Conservation (phyloP, 1,140 invertebrate species). For the Trichonephila clavata region DNA sequence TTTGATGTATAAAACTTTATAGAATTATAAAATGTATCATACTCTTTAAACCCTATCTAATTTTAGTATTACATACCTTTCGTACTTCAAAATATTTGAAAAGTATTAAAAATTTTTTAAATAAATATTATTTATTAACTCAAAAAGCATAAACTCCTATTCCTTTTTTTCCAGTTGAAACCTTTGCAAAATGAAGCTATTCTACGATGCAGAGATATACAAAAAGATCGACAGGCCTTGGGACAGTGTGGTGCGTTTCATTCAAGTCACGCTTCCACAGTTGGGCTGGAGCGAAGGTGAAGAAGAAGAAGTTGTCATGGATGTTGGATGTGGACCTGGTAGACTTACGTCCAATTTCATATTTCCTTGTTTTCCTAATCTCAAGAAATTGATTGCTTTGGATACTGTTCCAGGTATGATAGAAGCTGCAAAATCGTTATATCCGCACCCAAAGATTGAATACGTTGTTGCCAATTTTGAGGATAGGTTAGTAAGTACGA, state of each 20-base stretch:
- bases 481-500: not conserved
- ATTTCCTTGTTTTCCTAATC: not conserved
- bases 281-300: not conserved
- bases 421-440: slow-evolving; percentile 1
- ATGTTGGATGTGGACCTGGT: slow-evolving; percentile 64
- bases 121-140: too few relatives aligned
- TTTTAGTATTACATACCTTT: too few relatives aligned
- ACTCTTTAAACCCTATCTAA: too few relatives aligned
- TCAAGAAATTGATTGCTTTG: slow-evolving; percentile 38
- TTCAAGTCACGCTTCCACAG: not conserved
- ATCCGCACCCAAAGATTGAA: slow-evolving; percentile 44
- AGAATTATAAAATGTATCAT: too few relatives aligned
- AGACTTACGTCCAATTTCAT: not conserved
- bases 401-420: slow-evolving; percentile 55
- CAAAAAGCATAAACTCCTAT: too few relatives aligned
- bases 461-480: slow-evolving; percentile 37
- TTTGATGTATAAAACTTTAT: too few relatives aligned
- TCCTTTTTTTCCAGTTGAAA: too few relatives aligned
- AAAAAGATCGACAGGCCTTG: not conserved
- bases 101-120: too few relatives aligned
- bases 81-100: too few relatives aligned
- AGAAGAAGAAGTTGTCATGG: slow-evolving; percentile 51
- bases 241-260: not conserved
- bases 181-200: too few relatives aligned
- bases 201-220: not conserved